These are phyloP conservation scores for Xestia c-nigrum DNA, from an alignment of 2,888 invertebrate genomes.

Conservation along the genomic window DNA sequence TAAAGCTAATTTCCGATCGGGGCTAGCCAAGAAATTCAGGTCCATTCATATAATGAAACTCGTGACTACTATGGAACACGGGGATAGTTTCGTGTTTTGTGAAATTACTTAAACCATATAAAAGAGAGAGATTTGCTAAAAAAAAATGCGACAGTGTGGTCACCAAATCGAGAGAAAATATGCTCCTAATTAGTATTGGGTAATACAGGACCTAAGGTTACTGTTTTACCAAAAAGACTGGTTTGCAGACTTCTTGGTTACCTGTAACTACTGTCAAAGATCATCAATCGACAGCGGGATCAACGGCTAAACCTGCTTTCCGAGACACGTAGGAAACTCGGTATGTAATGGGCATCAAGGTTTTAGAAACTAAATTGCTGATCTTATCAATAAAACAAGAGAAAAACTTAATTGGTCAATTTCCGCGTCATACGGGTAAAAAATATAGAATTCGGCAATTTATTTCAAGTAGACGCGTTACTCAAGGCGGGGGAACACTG, in stretches of 20 bases:
- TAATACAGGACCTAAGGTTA: too few relatives aligned
- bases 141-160: background rate
- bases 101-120: background rate
- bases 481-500: slow-evolving; percentile 47
- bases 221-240: too few relatives aligned
- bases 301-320: too few relatives aligned
- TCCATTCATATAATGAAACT: slow-evolving; percentile 4
- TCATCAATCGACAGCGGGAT: too few relatives aligned
- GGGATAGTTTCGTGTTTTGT: background rate
- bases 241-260: too few relatives aligned
- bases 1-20: background rate
- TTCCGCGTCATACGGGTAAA: slow-evolving; percentile 44
- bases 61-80: background rate
- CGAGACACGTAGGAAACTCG: too few relatives aligned
- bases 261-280: too few relatives aligned
- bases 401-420: slow-evolving; percentile 48
- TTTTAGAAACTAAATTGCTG: slow-evolving; percentile 33
- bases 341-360: slow-evolving; percentile 14
- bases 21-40: slow-evolving; percentile 24
- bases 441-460: slow-evolving; percentile 57
- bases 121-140: too few relatives aligned
- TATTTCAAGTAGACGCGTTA: slow-evolving; percentile 55
- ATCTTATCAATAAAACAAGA: slow-evolving; percentile 46
- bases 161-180: slow-evolving; percentile 12
- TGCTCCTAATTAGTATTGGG: too few relatives aligned